phyloP scores from a whole-genome alignment of 2,888 invertebrate species.

The Amphiduros pacificus region DNA sequence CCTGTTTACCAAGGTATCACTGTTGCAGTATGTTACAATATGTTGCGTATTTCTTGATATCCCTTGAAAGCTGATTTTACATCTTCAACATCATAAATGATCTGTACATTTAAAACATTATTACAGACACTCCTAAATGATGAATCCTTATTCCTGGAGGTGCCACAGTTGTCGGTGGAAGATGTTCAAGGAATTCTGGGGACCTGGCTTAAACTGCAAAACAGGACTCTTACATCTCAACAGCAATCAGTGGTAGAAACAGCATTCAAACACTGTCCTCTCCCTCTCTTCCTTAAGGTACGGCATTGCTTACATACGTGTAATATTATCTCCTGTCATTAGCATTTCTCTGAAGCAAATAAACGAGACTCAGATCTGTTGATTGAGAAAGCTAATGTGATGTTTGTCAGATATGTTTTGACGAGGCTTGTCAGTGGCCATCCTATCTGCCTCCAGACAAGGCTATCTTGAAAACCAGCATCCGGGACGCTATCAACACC shows the following conservation, averaged over 20 bases:
- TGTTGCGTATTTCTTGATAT: no score
- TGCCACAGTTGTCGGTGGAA: background rate
- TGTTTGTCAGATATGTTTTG: no score
- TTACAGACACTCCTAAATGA: constrained; percentile 5
- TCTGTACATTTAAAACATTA: no score
- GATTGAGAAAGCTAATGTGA: no score
- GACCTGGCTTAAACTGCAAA: constrained; percentile 36
- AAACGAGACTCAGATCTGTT: no score
- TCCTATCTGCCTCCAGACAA: constrained; percentile 35
- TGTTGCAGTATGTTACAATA: no score
- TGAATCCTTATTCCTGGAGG: background rate
- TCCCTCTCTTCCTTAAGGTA: constrained; percentile 46
- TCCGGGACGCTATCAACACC: constrained; percentile 14
- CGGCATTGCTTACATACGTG: no score
- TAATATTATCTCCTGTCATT: no score
- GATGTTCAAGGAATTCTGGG: constrained; percentile 40
- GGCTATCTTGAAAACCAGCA: constrained; percentile 33
- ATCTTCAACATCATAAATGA: no score
- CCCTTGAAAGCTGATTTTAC: no score
- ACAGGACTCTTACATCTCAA: constrained; percentile 32
- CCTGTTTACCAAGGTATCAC: no score
- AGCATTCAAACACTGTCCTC: constrained; percentile 36
- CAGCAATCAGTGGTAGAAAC: constrained; percentile 35
- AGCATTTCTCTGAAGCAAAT: no score
- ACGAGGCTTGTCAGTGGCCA: constrained; percentile 46